These are phyloP conservation scores for Poeciliopsis turrubarensis DNA, from an alignment of 2,113 vertebrate genomes.

Conservation along the genomic window DNA sequence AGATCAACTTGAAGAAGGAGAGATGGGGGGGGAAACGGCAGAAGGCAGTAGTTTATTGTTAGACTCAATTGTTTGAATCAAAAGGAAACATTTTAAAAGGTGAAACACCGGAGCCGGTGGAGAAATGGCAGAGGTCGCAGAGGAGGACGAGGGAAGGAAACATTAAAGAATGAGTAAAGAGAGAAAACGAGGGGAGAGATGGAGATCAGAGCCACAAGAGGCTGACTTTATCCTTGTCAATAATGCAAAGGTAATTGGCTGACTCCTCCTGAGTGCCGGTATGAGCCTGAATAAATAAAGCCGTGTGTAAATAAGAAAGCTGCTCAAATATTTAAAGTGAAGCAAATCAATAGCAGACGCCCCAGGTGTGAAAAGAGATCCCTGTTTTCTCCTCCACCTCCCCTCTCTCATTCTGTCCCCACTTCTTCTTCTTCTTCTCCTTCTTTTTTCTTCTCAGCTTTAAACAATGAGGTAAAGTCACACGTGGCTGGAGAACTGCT, in stretches of 20 bases:
- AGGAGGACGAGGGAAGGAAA: not conserved
- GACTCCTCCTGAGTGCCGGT: conserved; percentile 37
- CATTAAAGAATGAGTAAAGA: not conserved
- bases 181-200: not conserved
- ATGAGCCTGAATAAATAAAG: conserved; percentile 64
- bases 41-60: not conserved
- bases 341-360: conserved; percentile 49
- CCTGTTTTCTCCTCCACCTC: not conserved
- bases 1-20: not conserved
- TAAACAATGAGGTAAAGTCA: conserved; percentile 8
- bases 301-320: conserved; percentile 66
- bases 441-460: not conserved
- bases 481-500: not conserved
- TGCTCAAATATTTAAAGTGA: conserved; percentile 52
- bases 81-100: not conserved
- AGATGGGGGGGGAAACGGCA: not conserved
- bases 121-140: not conserved
- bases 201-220: conserved; percentile 23
- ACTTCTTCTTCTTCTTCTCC: not conserved
- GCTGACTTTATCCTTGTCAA: conserved; percentile 53
- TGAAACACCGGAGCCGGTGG: not conserved
- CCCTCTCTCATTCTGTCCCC: too few relatives aligned
- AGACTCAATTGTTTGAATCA: not conserved
- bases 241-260: conserved; percentile 67
- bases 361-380: conserved; percentile 17